Percentiles rank a stretch among this genome's conserved stretches.
Evolutionary conservation across 1,140 invertebrate genomes (phyloP).

Genomic region (Calliphora vicina): DNA sequence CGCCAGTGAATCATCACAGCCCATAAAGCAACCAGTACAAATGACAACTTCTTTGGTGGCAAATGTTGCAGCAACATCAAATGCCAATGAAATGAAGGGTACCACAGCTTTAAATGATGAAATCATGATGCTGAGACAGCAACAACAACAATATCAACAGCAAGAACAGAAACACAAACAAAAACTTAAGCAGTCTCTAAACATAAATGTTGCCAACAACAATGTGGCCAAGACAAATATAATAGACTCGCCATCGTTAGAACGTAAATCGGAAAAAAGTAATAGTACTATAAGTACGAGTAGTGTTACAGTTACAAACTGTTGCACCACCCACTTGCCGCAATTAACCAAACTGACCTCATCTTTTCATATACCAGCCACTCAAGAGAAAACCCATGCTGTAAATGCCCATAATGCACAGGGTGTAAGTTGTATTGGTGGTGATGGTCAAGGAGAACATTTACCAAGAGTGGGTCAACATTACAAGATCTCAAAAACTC

Average conservation of each 20-base stretch:
- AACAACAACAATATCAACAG: slow-evolving; percentile 6
- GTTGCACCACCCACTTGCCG: slow-evolving; percentile 58
- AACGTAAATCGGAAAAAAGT: slow-evolving; percentile 60
- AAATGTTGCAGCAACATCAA: slow-evolving; percentile 19
- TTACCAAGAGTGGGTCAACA: neutral
- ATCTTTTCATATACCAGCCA: slow-evolving; percentile 57
- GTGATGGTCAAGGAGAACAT: slow-evolving; percentile 9
- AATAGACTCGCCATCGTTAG: slow-evolving; percentile 48
- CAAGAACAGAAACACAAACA: slow-evolving; percentile 37
- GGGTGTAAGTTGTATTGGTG: slow-evolving; percentile 30
- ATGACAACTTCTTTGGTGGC: slow-evolving; percentile 41
- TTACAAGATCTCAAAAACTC: slow-evolving; percentile 38
- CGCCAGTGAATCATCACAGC: slow-evolving; percentile 20
- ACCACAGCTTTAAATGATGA: slow-evolving; percentile 39
- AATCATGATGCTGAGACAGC: slow-evolving; percentile 38
- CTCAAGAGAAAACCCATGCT: slow-evolving; percentile 24
- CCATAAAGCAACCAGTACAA: slow-evolving; percentile 11
- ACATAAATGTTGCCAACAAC: slow-evolving; percentile 11
- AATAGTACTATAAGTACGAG: slow-evolving; percentile 59
- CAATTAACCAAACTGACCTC: slow-evolving; percentile 60
- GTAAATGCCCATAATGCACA: neutral
- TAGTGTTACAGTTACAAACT: slow-evolving; percentile 58
- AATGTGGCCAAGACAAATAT: neutral
- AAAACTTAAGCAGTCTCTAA: neutral
- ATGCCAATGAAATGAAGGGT: neutral